A percentile compares a stretch with the other conserved stretches of the same genome.
phyloP scores from a whole-genome alignment of 1,140 invertebrate species.

The Aleiodes sp. region DNA sequence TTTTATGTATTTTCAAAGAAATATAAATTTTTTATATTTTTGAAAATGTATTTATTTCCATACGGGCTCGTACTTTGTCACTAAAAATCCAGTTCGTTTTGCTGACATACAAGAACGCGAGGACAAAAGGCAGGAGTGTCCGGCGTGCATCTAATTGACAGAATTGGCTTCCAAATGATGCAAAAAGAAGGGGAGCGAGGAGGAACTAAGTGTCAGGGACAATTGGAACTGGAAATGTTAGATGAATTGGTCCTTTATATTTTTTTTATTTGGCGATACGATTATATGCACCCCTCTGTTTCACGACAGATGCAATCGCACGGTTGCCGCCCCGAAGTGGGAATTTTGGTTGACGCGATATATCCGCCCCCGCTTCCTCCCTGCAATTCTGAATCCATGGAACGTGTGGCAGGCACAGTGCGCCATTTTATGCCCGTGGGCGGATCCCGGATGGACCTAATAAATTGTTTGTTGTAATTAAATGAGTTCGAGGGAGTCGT shows the following conservation, averaged over 20 bases:
- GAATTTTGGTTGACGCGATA: conserved; percentile 29
- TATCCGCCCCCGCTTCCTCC: conserved; percentile 15
- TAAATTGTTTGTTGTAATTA: conserved; percentile 68
- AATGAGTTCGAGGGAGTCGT: conserved; percentile 64
- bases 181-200: conserved; percentile 38
- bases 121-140: neutral
- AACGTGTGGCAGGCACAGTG: conserved; percentile 29
- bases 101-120: no score
- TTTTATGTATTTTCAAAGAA: no score
- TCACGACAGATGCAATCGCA: conserved; percentile 30
- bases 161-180: neutral
- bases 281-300: conserved; percentile 25
- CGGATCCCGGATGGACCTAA: conserved; percentile 63
- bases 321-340: conserved; percentile 16
- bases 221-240: neutral
- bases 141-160: neutral
- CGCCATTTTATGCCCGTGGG: conserved; percentile 55
- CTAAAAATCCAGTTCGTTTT: no score
- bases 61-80: no score
- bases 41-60: no score
- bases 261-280: conserved; percentile 5
- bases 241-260: neutral
- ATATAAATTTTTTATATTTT: no score
- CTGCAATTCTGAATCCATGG: neutral
- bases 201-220: conserved; percentile 62